Evolutionary conservation across 2,888 invertebrate species (phyloP), one percentile per base, ranked within the genome.

Genomic region (Candidula unifasciata): DNA sequence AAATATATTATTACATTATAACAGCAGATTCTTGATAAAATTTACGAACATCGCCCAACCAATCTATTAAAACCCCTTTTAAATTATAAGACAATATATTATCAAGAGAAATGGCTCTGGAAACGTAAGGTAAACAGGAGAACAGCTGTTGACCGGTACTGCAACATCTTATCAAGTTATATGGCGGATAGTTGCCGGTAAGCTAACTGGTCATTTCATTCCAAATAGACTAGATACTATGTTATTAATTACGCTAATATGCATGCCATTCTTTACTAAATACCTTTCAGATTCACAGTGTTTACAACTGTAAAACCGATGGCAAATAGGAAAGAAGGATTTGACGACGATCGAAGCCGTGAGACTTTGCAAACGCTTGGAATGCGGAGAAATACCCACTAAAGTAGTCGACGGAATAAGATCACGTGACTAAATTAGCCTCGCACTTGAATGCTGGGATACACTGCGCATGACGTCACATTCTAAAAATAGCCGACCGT

Each of bases 371-470:
- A 44, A 33, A 37, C 54, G 30, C 3, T 66, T 44, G 6, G 44
- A 44, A 44, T 44, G 52, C 80, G 80, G 24, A 69, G 21, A 69
- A n/a, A n/a, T 27, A 64, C 54, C n/a, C 44, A 27, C 30, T 3
- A 52, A 80, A 80, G 52, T 24, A 27, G 69, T 18, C 3, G 69
- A 18, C 24, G 21, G 33, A 52, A 52, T 5, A 30, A 66, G 16
- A 57, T 80, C 80, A 80, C 80, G 80, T 80, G 80, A 80, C 54
- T 54, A 71, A 68, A 24, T 44, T 44, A 44, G 24, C 52, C 60
- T n/a, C 21, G n/a, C 37, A n/a, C 10, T 35, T 16, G 54, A 21
- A 80, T 30, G 44, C 3, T 80, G 80, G 80, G 80, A 80, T 69
- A 57, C 27, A 35, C 30, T 44, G 66, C 35, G 69, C 37, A 73